Conservation (phyloP, 2,888 invertebrate genomes). For the Oscheius sp. region DNA sequence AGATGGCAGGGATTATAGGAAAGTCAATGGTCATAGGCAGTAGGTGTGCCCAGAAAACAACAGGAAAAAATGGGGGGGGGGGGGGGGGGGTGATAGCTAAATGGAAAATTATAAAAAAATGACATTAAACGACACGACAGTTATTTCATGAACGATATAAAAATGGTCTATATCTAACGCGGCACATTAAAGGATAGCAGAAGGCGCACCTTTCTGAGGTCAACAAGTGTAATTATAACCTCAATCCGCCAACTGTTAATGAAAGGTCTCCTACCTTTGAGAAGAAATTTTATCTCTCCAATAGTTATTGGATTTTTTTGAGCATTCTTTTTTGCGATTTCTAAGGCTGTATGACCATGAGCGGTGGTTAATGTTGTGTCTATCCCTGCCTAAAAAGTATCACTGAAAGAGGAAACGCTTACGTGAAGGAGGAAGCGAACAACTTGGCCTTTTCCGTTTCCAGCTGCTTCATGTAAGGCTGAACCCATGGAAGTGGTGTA, state of each 20-base stretch:
- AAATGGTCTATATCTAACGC: slow-evolving; percentile 4
- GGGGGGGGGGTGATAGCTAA: not conserved
- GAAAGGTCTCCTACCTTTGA: slow-evolving; percentile 71
- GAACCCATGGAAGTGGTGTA: slow-evolving; percentile 72
- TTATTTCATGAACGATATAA: not conserved
- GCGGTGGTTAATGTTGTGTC: slow-evolving; percentile 73
- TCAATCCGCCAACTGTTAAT: not conserved
- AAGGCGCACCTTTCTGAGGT: slow-evolving; percentile 23
- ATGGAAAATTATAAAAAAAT: not conserved
- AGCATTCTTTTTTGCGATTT: slow-evolving; percentile 73
- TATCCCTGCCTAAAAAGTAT: slow-evolving; percentile 71
- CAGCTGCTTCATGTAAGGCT: slow-evolving; percentile 73
- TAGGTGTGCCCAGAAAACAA: not conserved
- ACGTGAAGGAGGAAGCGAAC: slow-evolving; percentile 71
- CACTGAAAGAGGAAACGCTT: slow-evolving; percentile 3
- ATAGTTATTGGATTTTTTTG: slow-evolving; percentile 70
- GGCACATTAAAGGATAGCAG: slow-evolving; percentile 23
- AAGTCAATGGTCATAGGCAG: not conserved
- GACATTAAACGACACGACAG: not conserved
- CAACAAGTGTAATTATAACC: slow-evolving; percentile 28
- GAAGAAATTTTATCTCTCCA: slow-evolving; percentile 73
- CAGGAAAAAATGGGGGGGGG: no score
- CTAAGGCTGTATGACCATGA: slow-evolving; percentile 73
- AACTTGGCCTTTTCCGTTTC: slow-evolving; percentile 72
- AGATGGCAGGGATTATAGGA: slow-evolving; percentile 8